phyloP scores from a whole-genome alignment of 2,113 vertebrate species.

The Saccopteryx bilineata region DNA sequence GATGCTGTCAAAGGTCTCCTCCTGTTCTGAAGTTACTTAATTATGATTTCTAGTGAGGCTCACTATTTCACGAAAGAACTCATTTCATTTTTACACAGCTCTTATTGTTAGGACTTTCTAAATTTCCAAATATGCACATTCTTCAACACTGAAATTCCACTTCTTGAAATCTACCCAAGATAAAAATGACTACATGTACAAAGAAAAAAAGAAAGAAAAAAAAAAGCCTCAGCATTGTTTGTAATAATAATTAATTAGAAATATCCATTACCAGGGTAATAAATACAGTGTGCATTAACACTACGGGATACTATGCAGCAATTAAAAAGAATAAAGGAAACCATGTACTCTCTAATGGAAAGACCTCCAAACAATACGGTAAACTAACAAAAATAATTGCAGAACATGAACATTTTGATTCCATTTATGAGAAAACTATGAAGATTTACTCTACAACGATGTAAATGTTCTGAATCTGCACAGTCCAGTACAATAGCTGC shows the following conservation, averaged over 20 bases:
- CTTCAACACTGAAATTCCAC: constrained; percentile 37
- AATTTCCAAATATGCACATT: constrained; percentile 34
- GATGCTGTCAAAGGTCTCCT: constrained; percentile 35
- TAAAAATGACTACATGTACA: neutral
- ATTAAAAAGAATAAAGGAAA: constrained; percentile 42
- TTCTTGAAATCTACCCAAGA: constrained; percentile 25
- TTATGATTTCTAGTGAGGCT: constrained; percentile 33
- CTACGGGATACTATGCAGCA: neutral
- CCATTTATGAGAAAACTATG: neutral
- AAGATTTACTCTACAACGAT: neutral
- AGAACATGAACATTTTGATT: neutral
- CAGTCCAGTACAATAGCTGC: neutral
- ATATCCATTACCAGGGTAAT: constrained; percentile 12
- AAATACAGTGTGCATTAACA: neutral
- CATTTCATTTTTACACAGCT: constrained; percentile 27
- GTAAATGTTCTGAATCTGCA: neutral
- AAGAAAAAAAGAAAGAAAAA: neutral
- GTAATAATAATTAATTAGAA: neutral
- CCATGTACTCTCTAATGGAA: neutral
- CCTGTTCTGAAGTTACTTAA: constrained; percentile 7
- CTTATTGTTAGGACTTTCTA: neutral
- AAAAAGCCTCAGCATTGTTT: neutral
- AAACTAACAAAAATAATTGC: neutral
- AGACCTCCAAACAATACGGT: neutral
- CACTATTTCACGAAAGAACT: constrained; percentile 49